A percentile compares a stretch with the other conserved stretches of the same genome.
phyloP scores from a whole-genome alignment of 1,140 invertebrate species.

The Drosophila obscura region DNA sequence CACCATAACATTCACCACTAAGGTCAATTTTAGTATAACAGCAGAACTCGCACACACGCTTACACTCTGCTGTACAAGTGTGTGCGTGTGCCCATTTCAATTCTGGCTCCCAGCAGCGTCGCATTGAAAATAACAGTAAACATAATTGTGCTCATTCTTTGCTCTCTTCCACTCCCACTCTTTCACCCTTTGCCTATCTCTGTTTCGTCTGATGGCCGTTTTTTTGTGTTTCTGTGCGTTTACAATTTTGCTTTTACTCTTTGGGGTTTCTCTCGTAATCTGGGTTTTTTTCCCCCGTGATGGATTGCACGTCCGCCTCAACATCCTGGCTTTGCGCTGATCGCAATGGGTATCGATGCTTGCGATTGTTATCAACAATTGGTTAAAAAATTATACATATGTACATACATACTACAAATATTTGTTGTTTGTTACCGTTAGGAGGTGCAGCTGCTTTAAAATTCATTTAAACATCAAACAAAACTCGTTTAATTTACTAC shows the following conservation, averaged over 20 bases:
- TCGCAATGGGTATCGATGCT: conserved; percentile 35
- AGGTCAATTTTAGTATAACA: conserved; percentile 60
- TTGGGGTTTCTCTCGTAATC: conserved; percentile 46
- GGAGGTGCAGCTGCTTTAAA: conserved; percentile 37
- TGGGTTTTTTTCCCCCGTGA: conserved; percentile 26
- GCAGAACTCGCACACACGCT: conserved; percentile 29
- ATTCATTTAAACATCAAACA: conserved; percentile 42
- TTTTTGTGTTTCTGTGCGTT: conserved; percentile 36
- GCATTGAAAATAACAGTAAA: conserved; percentile 66
- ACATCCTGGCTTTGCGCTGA: conserved; percentile 27
- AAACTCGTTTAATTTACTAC: conserved; percentile 66
- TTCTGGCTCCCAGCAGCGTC: conserved; percentile 35
- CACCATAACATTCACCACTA: conserved; percentile 41
- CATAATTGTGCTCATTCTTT: conserved; percentile 54
- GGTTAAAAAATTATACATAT: too few relatives aligned
- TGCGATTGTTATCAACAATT: too few relatives aligned
- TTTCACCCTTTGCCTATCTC: conserved; percentile 16
- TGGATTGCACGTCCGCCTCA: conserved; percentile 33
- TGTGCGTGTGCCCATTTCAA: conserved; percentile 52
- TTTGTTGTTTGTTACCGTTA: conserved; percentile 40
- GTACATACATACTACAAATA: neutral
- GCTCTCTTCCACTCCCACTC: conserved; percentile 17
- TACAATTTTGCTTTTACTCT: conserved; percentile 40
- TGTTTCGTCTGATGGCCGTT: conserved; percentile 27
- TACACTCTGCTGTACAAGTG: conserved; percentile 1